A percentile compares a stretch with the other conserved stretches of the same genome.
These are phyloP conservation scores for Fulica atra DNA, from an alignment of 2,113 vertebrate genomes.

Conservation along the genomic window DNA sequence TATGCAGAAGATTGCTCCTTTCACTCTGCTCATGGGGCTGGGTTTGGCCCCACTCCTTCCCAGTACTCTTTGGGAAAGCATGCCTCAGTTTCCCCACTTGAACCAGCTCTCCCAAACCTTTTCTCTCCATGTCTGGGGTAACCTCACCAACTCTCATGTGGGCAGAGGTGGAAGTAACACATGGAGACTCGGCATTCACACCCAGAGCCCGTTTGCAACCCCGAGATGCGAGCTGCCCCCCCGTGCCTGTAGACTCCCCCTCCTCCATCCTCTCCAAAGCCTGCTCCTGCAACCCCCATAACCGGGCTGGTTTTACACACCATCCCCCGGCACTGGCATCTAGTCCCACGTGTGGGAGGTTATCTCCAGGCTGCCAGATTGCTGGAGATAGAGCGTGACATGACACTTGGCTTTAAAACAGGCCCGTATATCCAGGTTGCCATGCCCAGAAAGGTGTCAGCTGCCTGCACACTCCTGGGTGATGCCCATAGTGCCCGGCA, in stretches of 20 bases:
- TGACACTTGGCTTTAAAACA: neutral
- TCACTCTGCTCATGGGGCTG: rapidly evolving
- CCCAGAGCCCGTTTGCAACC: neutral
- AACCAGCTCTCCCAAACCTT: neutral
- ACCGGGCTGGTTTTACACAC: neutral
- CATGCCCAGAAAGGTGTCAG: neutral
- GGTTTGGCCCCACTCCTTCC: neutral
- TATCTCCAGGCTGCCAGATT: neutral
- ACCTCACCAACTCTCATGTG: neutral
- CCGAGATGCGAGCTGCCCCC: neutral
- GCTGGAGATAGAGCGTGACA: neutral
- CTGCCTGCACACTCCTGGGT: neutral
- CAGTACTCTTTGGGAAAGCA: rapidly evolving
- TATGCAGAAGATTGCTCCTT: neutral
- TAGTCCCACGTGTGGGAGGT: neutral
- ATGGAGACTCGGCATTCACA: rapidly evolving
- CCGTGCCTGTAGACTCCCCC: neutral
- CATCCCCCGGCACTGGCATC: neutral
- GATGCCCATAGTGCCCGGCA: rapidly evolving
- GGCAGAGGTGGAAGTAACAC: neutral
- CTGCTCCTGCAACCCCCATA: neutral
- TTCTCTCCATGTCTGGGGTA: neutral
- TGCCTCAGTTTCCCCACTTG: neutral
- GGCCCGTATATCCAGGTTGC: neutral
- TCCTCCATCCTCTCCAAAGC: neutral